phyloP scores from a whole-genome alignment of 1,140 invertebrate genomes.

The Drosophila kurseongensis region DNA sequence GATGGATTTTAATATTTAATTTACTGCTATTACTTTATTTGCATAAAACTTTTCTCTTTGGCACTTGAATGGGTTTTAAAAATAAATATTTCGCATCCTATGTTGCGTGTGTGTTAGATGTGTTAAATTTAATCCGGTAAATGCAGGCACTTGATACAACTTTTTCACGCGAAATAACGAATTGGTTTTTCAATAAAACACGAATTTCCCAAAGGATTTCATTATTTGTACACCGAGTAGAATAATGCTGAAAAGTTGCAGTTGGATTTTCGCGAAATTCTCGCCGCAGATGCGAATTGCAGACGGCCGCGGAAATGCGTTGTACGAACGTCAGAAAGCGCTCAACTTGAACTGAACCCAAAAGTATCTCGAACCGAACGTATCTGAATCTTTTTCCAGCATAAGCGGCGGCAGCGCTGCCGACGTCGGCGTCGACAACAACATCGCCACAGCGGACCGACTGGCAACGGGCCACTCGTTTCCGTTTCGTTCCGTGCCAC shows the following conservation, averaged over 20 bases:
- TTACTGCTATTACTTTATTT: conserved; percentile 17
- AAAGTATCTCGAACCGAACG: conserved; percentile 63
- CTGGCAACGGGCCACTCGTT: conserved; percentile 17
- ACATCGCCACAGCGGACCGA: conserved; percentile 2
- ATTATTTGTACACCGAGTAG: conserved; percentile 6
- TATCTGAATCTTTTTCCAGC: conserved; percentile 53
- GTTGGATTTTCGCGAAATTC: conserved; percentile 32
- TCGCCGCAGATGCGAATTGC: conserved; percentile 19
- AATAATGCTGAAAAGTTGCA: conserved; percentile 6
- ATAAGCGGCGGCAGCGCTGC: conserved; percentile 42
- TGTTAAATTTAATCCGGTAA: conserved; percentile 23
- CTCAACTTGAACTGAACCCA: conserved; percentile 68
- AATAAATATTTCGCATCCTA: conserved; percentile 18
- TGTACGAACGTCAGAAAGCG: conserved; percentile 73
- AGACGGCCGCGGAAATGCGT: conserved; percentile 60
- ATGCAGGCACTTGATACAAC: conserved; percentile 44
- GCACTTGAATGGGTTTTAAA: conserved; percentile 46
- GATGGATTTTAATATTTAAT: conserved; percentile 34
- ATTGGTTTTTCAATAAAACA: conserved; percentile 12
- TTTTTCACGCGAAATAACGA: conserved; percentile 14
- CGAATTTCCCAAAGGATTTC: neutral
- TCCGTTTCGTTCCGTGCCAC: conserved; percentile 11
- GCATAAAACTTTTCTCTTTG: conserved; percentile 40
- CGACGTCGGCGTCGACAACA: conserved; percentile 24
- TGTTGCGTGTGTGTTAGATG: conserved; percentile 12